These are phyloP conservation scores for Nineta flava DNA, from an alignment of 2,888 invertebrate species.

Conservation along the genomic window DNA sequence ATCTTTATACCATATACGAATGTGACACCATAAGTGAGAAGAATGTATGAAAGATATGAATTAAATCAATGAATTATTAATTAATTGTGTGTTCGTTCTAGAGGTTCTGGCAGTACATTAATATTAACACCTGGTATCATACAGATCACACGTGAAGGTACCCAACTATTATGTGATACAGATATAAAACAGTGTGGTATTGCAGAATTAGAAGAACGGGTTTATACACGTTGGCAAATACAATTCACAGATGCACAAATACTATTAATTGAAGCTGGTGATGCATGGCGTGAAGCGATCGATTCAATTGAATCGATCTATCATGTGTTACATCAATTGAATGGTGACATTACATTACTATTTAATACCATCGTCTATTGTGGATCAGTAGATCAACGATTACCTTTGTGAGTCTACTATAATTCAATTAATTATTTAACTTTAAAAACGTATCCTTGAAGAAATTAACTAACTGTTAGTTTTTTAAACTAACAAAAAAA, in stretches of 20 bases:
- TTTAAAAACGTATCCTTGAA: background rate
- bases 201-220: constrained; percentile 65
- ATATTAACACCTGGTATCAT: constrained; percentile 57
- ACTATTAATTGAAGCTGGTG: constrained; percentile 41
- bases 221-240: constrained; percentile 61
- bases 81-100: background rate
- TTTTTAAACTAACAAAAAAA: too few relatives aligned
- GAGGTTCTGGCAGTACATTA: constrained; percentile 41
- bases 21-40: too few relatives aligned
- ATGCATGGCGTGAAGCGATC: constrained; percentile 58
- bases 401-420: constrained; percentile 36
- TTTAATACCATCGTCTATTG: constrained; percentile 41
- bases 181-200: constrained; percentile 55
- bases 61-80: background rate
- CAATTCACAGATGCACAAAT: constrained; percentile 52
- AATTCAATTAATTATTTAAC: background rate
- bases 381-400: constrained; percentile 48
- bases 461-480: background rate
- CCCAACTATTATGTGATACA: constrained; percentile 33
- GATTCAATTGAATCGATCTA: constrained; percentile 55
- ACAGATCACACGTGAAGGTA: constrained; percentile 53
- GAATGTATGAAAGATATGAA: background rate
- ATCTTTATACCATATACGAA: too few relatives aligned
- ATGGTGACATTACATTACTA: constrained; percentile 48
- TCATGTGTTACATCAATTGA: constrained; percentile 55